Evolutionary conservation across 2,797 vertebrate species (phyloP).

Genomic region (Kryptolebias ocellatus): DNA sequence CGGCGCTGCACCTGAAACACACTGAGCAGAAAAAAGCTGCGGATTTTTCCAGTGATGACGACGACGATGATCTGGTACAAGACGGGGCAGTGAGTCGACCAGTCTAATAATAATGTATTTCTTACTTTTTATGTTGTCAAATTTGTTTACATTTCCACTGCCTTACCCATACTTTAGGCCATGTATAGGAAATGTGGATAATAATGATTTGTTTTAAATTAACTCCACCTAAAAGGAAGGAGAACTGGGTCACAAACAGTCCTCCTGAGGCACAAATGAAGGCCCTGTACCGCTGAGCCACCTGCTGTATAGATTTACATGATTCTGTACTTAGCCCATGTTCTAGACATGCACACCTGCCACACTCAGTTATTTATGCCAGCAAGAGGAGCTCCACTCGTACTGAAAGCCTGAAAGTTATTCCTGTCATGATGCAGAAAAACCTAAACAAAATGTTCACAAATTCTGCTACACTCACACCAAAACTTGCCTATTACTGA

Average conservation of each 20-base stretch:
- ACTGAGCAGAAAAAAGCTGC: conserved; percentile 57
- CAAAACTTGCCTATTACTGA: too few relatives aligned
- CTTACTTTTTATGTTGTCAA: neutral
- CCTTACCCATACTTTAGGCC: too few relatives aligned
- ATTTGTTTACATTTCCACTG: too few relatives aligned
- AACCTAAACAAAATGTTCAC: neutral
- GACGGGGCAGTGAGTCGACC: conserved; percentile 69
- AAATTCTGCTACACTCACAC: too few relatives aligned
- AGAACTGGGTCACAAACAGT: conserved; percentile 39
- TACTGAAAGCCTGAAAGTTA: conserved; percentile 4
- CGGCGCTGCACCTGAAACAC: conserved; percentile 76
- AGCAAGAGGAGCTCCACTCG: conserved; percentile 2
- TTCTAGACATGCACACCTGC: conserved; percentile 62
- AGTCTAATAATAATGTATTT: neutral
- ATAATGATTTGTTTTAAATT: neutral
- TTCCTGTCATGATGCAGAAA: conserved; percentile 11
- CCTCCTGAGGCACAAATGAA: conserved; percentile 29
- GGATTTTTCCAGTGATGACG: conserved; percentile 86
- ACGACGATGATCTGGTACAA: conserved; percentile 75
- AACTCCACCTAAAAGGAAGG: neutral
- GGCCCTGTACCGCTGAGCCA: conserved; percentile 20
- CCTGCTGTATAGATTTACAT: conserved; percentile 61
- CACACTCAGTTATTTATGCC: conserved; percentile 38
- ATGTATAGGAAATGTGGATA: neutral
- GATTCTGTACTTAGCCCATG: conserved; percentile 26